Base-by-base conservation (phyloP, 2,113 vertebrate species). In the Tringa solitaria region DNA sequence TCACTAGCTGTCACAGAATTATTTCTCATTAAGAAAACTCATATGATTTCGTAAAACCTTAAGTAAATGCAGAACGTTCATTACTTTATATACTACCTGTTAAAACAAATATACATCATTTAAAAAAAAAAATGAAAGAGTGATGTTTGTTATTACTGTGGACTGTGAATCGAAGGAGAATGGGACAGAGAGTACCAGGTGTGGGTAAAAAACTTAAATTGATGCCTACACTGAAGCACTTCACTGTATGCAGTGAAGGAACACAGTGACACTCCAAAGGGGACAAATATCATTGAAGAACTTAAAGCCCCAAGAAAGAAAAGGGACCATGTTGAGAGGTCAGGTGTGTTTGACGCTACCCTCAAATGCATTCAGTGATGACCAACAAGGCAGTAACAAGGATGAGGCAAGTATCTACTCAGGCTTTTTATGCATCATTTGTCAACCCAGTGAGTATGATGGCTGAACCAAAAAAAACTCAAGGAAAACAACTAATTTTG, bases 401-500 rank as follows among this genome's bases (percentile, higher is more conserved):
- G 72, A 91, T 0, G 10, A 78, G 75, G 78, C 53, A 92, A 69
- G 77, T 78, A 80, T 41, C 85, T 90, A 14, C 51, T 86, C 54
- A 37, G 78, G 35, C 32, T 74, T 84, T 35, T 67, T 41, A 77
- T 89, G 60, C 73, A 75, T 86, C 87, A 46, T 84, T 93, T 89
- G 73, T 48, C 69, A 85, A 93, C 74, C 35, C 77, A 92, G 16
- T 78, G 80, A 46, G 35, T 91, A 87, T 82, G 77, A 81, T 73
- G 61, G 53, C 59, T 85, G 77, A 82, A 91, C 67, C 35, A 46
- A 70, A 92, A 92, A 92, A 93, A 88, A 74, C 51, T 75, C 56
- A 54, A 78, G 70, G 60, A 86, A 90, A 95, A 89, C 79, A 95
- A 80, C n/a, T 65, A 56, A 78, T 75, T 95, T 91, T 75, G 87